Evolutionary conservation across 2,113 vertebrate genomes (phyloP).

Genomic region (Lamprotornis superbus): DNA sequence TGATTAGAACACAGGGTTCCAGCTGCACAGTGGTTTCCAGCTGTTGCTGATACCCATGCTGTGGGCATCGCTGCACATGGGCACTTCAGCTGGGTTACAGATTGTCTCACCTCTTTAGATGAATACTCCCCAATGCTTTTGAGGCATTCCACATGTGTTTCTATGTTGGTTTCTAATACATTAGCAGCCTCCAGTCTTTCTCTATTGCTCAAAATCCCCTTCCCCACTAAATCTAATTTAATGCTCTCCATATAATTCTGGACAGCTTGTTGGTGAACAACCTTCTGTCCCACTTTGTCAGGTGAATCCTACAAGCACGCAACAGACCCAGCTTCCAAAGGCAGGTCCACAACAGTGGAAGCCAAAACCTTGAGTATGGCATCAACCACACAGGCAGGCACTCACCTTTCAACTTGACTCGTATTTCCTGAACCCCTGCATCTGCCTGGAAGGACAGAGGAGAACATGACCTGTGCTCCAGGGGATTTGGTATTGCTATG

Average conservation of each 20-base stretch:
- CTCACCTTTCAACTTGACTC: not conserved
- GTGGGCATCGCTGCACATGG: accelerated
- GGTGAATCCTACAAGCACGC: not conserved
- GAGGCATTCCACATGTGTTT: not conserved
- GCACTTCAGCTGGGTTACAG: not conserved
- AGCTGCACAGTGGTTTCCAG: not conserved
- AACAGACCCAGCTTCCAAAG: not conserved
- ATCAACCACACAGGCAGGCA: accelerated
- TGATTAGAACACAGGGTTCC: not conserved
- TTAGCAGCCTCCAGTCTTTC: not conserved
- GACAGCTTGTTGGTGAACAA: too few relatives aligned
- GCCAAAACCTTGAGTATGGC: not conserved
- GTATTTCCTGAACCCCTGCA: not conserved
- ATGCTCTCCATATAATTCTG: not conserved
- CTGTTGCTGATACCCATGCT: not conserved
- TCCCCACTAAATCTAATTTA: not conserved
- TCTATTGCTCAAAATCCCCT: not conserved
- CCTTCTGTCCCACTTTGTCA: not conserved
- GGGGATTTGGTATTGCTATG: not conserved
- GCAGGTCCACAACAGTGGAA: accelerated
- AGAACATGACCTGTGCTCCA: not conserved
- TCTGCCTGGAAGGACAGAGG: not conserved
- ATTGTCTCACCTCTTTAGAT: not conserved
- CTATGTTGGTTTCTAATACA: not conserved
- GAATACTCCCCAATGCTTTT: not conserved